A percentile compares a stretch with the other conserved stretches of the same genome.
These are phyloP conservation scores for Acronicta leporina DNA, from an alignment of 2,888 invertebrate genomes.

Conservation along the genomic window DNA sequence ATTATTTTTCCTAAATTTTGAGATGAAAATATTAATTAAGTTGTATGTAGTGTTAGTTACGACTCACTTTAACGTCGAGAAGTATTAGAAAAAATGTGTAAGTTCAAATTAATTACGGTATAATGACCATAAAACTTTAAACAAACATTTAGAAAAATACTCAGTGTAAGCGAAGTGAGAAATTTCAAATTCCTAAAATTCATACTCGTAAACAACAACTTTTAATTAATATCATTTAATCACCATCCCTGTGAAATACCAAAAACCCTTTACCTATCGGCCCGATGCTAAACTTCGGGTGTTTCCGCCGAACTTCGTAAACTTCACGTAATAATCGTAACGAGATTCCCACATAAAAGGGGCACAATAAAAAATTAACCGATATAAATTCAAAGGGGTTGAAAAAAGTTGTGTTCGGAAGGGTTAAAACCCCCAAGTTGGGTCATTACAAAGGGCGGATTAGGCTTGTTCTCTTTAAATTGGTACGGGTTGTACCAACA, in stretches of 20 bases:
- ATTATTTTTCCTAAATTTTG: too few species aligned
- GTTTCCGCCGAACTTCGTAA: slow-evolving; percentile 41
- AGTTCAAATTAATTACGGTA: too few species aligned
- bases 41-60: neutral
- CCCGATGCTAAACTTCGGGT: slow-evolving; percentile 38
- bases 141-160: too few species aligned
- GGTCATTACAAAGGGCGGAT: slow-evolving; percentile 71
- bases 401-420: slow-evolving; percentile 62
- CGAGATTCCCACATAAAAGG: slow-evolving; percentile 45
- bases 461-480: slow-evolving; percentile 72
- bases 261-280: slow-evolving; percentile 27
- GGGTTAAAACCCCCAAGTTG: slow-evolving; percentile 63
- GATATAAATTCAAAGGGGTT: slow-evolving; percentile 61
- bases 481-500: slow-evolving; percentile 61
- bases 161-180: too few species aligned
- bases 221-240: slow-evolving; percentile 46
- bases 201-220: slow-evolving; percentile 33
- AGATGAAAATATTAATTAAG: too few species aligned
- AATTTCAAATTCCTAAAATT: slow-evolving; percentile 10
- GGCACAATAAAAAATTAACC: slow-evolving; percentile 57
- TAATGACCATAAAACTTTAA: too few species aligned
- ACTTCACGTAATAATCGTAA: slow-evolving; percentile 47
- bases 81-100: too few species aligned
- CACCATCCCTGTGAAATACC: slow-evolving; percentile 15
- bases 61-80: too few species aligned